These are phyloP conservation scores for Morus bassanus DNA, from an alignment of 2,797 vertebrate genomes.

Conservation along the genomic window DNA sequence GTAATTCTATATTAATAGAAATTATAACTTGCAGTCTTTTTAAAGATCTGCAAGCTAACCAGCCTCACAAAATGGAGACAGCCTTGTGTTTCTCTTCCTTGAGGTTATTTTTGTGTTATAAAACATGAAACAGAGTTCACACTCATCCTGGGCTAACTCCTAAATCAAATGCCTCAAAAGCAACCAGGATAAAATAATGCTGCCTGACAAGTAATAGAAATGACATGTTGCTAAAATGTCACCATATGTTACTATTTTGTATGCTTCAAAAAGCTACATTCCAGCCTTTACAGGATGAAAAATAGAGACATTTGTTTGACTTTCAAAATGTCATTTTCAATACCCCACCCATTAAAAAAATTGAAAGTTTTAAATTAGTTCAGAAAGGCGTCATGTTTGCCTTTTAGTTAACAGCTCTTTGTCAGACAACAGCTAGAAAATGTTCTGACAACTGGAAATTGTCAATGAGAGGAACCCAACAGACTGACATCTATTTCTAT, in stretches of 20 bases:
- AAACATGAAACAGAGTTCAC: background rate
- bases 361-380: background rate
- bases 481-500: background rate
- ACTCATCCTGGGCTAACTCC: background rate
- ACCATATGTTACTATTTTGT: background rate
- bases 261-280: background rate
- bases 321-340: background rate
- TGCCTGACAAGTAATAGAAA: background rate
- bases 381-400: background rate
- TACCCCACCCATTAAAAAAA: background rate
- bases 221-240: background rate
- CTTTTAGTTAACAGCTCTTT: background rate
- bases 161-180: background rate
- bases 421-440: background rate
- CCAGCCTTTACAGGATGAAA: background rate
- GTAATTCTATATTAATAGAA: constrained; percentile 8
- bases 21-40: background rate
- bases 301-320: background rate
- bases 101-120: background rate
- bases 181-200: background rate
- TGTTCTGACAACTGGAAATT: background rate
- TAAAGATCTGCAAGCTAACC: background rate
- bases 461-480: background rate
- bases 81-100: background rate
- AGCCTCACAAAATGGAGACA: background rate